These are phyloP conservation scores for Troides aeacus DNA, from an alignment of 2,888 invertebrate species.

Conservation along the genomic window DNA sequence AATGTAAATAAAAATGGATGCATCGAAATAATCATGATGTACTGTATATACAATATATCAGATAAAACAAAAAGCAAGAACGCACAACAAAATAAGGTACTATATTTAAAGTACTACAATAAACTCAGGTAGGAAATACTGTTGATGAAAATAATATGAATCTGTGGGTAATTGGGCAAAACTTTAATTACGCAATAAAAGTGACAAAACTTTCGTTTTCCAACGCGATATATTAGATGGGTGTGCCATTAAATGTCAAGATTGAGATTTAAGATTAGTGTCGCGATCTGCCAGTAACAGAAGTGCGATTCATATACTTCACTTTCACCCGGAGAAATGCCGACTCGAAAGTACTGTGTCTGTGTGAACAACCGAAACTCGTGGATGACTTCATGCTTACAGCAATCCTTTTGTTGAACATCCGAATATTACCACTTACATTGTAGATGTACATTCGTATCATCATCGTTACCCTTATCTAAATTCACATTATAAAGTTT, in stretches of 20 bases:
- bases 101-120: neutral
- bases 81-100: neutral
- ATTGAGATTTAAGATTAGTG: slow-evolving; percentile 67
- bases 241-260: slow-evolving; percentile 61
- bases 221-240: slow-evolving; percentile 51
- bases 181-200: slow-evolving; percentile 46
- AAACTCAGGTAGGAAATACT: slow-evolving; percentile 17
- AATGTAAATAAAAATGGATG: slow-evolving; percentile 47
- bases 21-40: neutral
- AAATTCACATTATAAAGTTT: too few species aligned
- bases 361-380: slow-evolving; percentile 31
- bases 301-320: slow-evolving; percentile 64
- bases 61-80: too few species aligned
- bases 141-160: slow-evolving; percentile 37
- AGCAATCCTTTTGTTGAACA: slow-evolving; percentile 24
- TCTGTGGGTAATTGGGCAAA: slow-evolving; percentile 38
- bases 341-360: slow-evolving; percentile 57
- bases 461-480: too few species aligned
- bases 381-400: slow-evolving; percentile 58
- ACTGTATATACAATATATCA: neutral
- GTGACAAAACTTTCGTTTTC: slow-evolving; percentile 59
- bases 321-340: slow-evolving; percentile 74
- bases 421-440: neutral
- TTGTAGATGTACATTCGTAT: neutral
- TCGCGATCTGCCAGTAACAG: slow-evolving; percentile 69